Evolutionary conservation across 2,888 invertebrate genomes (phyloP).

Genomic region (Abrostola tripartita): DNA sequence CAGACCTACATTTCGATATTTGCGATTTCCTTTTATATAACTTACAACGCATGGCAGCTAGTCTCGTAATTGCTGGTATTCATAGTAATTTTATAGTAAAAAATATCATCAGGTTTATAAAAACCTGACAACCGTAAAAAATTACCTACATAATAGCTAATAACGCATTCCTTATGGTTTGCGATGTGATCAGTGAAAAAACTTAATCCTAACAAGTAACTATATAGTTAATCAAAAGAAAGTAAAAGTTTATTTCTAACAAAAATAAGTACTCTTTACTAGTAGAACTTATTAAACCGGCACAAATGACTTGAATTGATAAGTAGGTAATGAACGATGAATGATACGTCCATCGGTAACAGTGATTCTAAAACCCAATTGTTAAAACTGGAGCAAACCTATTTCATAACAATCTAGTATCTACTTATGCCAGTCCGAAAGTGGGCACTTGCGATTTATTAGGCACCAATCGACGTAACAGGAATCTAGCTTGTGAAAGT

Average conservation of each 20-base stretch:
- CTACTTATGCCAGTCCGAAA: constrained; percentile 19
- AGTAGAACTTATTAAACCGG: background rate
- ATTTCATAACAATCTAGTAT: constrained; percentile 58
- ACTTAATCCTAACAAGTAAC: no score
- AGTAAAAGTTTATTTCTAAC: no score
- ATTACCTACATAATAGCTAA: no score
- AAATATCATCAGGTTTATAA: constrained; percentile 23
- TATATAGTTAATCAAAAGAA: no score
- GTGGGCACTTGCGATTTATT: constrained; percentile 50
- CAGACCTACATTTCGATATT: background rate
- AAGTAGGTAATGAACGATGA: constrained; percentile 16
- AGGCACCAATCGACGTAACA: constrained; percentile 50
- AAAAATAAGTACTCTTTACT: no score
- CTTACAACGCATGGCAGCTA: constrained; percentile 14
- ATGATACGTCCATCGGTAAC: constrained; percentile 24
- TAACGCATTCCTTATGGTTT: no score
- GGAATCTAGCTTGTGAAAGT: constrained; percentile 69
- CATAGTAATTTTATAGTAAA: constrained; percentile 10
- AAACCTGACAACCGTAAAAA: constrained; percentile 31
- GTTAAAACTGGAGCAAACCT: constrained; percentile 45
- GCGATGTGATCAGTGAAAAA: no score
- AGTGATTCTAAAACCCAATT: constrained; percentile 36
- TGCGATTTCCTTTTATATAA: constrained; percentile 1
- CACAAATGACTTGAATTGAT: background rate
- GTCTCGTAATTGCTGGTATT: constrained; percentile 18